phyloP scores from a whole-genome alignment of 2,797 vertebrate genomes.

The Onychomys torridus region DNA sequence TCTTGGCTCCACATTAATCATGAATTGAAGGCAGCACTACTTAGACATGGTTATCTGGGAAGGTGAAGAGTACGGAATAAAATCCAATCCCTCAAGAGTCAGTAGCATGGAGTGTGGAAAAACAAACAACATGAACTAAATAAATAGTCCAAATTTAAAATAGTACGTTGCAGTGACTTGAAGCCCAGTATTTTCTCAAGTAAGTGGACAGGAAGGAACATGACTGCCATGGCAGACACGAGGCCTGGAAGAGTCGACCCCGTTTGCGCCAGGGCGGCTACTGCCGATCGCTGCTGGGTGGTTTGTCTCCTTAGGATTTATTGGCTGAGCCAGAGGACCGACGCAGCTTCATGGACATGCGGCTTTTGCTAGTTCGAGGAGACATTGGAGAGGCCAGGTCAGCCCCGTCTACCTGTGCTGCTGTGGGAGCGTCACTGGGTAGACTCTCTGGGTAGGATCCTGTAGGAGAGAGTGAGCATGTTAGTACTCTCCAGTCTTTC shows the following conservation, averaged over 20 bases:
- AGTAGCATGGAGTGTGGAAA: constrained; percentile 78
- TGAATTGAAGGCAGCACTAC: constrained; percentile 82
- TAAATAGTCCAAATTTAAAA: constrained; percentile 84
- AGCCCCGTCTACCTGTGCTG: constrained; percentile 91
- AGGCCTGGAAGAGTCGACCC: constrained; percentile 40
- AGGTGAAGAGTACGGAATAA: constrained; percentile 82
- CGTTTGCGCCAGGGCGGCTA: constrained; percentile 65
- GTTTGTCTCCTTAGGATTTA: constrained; percentile 91
- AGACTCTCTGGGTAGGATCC: constrained; percentile 96
- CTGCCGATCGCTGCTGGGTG: constrained; percentile 70
- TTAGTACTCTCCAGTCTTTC: constrained; percentile 71
- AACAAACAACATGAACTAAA: constrained; percentile 54
- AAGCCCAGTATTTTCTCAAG: constrained; percentile 88
- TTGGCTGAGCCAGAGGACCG: constrained; percentile 98
- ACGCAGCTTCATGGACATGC: constrained; percentile 99
- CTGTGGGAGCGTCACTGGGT: constrained; percentile 93
- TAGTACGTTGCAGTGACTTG: constrained; percentile 85
- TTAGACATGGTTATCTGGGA: constrained; percentile 81
- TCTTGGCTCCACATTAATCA: constrained; percentile 80
- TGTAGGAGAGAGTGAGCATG: constrained; percentile 86
- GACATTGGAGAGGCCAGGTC: constrained; percentile 97
- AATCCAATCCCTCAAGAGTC: constrained; percentile 68
- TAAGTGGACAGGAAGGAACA: constrained; percentile 78
- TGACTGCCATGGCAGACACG: constrained; percentile 45
- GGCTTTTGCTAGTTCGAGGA: constrained; percentile 99